Percentiles rank a stretch among this genome's conserved stretches.
Evolutionary conservation across 2,113 vertebrate genomes (phyloP).

Genomic region (Nestor notabilis): DNA sequence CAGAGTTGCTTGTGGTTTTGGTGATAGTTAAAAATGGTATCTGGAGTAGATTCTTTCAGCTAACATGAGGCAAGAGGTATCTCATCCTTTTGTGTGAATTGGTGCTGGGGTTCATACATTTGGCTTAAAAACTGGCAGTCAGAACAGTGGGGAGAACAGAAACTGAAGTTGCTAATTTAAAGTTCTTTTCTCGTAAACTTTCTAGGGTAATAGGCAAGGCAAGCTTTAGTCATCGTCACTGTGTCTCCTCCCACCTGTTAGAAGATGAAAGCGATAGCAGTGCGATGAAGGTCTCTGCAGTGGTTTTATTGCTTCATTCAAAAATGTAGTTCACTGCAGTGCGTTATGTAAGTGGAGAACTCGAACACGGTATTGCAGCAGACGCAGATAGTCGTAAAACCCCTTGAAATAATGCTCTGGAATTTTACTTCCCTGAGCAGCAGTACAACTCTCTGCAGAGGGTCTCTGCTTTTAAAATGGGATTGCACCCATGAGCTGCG

Average conservation of each 20-base stretch:
- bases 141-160: not conserved
- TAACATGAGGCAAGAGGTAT: not conserved
- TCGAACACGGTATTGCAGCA: not conserved
- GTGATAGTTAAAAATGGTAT: not conserved
- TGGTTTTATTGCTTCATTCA: not conserved
- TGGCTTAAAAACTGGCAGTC: not conserved
- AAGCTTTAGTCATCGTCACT: not conserved
- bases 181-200: not conserved
- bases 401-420: not conserved
- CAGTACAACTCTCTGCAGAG: not conserved
- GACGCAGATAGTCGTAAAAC: not conserved
- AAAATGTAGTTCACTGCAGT: not conserved
- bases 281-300: not conserved
- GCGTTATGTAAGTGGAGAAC: not conserved
- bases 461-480: not conserved
- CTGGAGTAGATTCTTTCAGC: not conserved
- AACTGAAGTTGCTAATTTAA: not conserved
- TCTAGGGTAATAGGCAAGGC: not conserved
- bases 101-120: not conserved
- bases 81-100: not conserved
- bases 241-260: not conserved
- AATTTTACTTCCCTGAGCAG: not conserved
- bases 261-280: not conserved
- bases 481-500: not conserved
- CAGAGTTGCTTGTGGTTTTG: not conserved